Evolutionary conservation across 2,888 invertebrate genomes (phyloP).

Genomic region (Acronicta leporina): DNA sequence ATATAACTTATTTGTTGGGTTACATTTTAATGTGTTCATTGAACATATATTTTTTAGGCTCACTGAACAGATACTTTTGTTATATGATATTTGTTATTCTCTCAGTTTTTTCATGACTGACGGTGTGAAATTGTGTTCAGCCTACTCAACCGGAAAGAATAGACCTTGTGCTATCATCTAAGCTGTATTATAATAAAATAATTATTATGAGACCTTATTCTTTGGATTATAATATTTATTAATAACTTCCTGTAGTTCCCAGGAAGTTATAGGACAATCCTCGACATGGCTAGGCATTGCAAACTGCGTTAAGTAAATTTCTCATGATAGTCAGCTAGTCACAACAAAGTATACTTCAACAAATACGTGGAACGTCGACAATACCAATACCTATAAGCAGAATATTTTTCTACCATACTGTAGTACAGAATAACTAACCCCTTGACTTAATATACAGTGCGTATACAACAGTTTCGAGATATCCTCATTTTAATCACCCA

Average conservation of each 20-base stretch:
- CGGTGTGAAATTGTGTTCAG: neutral
- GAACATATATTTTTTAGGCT: constrained; percentile 20
- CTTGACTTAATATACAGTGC: no score
- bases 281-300: neutral
- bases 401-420: no score
- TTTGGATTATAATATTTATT: neutral
- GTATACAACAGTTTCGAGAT: no score
- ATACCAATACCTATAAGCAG: no score
- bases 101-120: neutral
- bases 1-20: constrained; percentile 11
- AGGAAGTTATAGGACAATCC: neutral
- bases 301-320: neutral
- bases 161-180: neutral
- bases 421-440: no score
- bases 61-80: constrained; percentile 32
- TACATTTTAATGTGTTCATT: constrained; percentile 27
- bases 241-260: neutral
- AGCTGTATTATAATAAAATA: neutral
- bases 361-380: no score
- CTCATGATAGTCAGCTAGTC: neutral
- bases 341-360: neutral
- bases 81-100: constrained; percentile 14
- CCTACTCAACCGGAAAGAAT: neutral
- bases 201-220: neutral
- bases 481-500: no score